These are phyloP conservation scores for Volucella bombylans DNA, from an alignment of 2,888 invertebrate species.

Conservation along the genomic window DNA sequence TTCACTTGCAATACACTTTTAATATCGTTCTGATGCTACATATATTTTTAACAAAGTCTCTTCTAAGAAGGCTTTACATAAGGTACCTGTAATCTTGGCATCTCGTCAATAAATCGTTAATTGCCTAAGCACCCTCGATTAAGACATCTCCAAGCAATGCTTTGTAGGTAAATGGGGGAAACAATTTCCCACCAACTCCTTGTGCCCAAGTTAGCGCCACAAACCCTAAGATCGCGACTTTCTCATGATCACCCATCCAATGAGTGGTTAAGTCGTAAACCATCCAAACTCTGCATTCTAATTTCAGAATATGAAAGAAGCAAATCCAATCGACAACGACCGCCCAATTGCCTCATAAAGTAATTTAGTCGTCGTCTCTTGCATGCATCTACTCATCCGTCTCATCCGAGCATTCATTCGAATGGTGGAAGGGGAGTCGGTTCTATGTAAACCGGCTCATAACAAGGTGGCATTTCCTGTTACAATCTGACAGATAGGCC, in stretches of 20 bases:
- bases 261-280: slow-evolving; percentile 63
- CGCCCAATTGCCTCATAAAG: slow-evolving; percentile 61
- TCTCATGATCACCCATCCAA: slow-evolving; percentile 63
- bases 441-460: slow-evolving; percentile 63
- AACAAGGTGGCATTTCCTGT: slow-evolving; percentile 68
- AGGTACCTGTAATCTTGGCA: background rate
- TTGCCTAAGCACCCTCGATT: slow-evolving; percentile 13
- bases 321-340: slow-evolving; percentile 31
- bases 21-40: no score
- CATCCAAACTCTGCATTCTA: slow-evolving; percentile 30
- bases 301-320: slow-evolving; percentile 35
- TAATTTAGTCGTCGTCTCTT: slow-evolving; percentile 45
- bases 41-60: no score
- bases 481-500: slow-evolving; percentile 33
- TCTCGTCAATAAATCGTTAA: slow-evolving; percentile 19
- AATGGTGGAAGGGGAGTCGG: slow-evolving; percentile 1
- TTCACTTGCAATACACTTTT: no score
- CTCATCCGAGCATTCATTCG: slow-evolving; percentile 24
- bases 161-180: slow-evolving; percentile 12
- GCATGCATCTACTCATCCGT: slow-evolving; percentile 21
- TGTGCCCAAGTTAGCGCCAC: slow-evolving; percentile 18
- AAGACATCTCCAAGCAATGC: slow-evolving; percentile 22
- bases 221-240: slow-evolving; percentile 26
- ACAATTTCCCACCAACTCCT: slow-evolving; percentile 18
- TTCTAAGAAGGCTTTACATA: no score